Conservation (phyloP, 2,113 vertebrate species). For the human (Homo sapiens) region DNA sequence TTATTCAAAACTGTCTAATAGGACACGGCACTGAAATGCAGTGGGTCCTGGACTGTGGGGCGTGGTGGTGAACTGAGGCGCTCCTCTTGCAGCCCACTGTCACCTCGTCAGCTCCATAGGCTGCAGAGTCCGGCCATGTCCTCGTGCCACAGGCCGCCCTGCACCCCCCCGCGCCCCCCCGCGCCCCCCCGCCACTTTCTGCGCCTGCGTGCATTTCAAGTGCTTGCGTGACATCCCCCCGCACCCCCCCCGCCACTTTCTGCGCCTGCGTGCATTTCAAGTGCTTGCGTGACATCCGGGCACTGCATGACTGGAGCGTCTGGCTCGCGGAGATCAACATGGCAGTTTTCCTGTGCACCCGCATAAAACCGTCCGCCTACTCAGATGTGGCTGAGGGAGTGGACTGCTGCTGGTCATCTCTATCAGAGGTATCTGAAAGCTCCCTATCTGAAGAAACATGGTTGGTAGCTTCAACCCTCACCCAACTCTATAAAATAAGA, state of each 20-base stretch:
- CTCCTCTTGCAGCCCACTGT: accelerated
- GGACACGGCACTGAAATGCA: neutral
- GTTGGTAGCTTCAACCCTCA: constrained; percentile 83
- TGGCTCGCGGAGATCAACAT: accelerated
- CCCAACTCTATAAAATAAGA: constrained; percentile 88
- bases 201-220: accelerated
- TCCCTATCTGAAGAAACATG: constrained; percentile 78
- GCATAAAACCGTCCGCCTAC: accelerated
- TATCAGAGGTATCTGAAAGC: constrained; percentile 81
- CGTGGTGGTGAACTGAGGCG: neutral
- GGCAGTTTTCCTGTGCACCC: neutral
- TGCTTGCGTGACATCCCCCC: accelerated
- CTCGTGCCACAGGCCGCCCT: accelerated
- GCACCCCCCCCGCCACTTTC: accelerated
- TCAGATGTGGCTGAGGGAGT: accelerated
- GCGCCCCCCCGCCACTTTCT: accelerated
- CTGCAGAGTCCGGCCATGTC: neutral
- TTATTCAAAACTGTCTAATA: neutral
- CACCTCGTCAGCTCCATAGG: accelerated
- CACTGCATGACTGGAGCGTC: accelerated
- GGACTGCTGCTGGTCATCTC: constrained; percentile 85
- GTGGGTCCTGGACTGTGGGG: neutral
- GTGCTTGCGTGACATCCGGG: neutral
- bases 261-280: accelerated
- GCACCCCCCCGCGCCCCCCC: too few relatives aligned